These are phyloP conservation scores for Eulemur rufifrons DNA, from an alignment of 2,113 vertebrate species.

Conservation along the genomic window DNA sequence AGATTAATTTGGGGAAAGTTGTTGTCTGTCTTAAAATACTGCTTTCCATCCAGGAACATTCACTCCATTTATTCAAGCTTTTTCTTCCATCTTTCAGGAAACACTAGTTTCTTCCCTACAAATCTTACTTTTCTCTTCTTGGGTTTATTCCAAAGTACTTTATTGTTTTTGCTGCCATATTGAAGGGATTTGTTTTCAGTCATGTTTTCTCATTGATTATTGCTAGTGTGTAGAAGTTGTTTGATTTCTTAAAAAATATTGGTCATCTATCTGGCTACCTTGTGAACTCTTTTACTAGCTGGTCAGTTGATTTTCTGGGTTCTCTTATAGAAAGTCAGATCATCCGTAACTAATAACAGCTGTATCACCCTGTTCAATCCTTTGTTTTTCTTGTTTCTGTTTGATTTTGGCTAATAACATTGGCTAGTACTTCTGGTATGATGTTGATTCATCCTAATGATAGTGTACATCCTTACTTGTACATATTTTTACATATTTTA, in stretches of 20 bases:
- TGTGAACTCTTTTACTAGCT: neutral
- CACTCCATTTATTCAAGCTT: neutral
- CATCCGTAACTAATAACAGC: neutral
- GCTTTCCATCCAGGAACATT: neutral
- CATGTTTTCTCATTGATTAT: neutral
- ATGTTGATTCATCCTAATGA: neutral
- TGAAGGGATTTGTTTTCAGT: neutral
- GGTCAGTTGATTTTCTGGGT: neutral
- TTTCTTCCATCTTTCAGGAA: neutral
- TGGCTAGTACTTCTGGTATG: neutral
- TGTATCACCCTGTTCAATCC: neutral
- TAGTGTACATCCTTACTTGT: neutral
- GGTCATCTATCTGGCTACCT: neutral
- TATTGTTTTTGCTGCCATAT: neutral
- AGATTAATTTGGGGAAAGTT: neutral
- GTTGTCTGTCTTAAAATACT: neutral
- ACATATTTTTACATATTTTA: conserved; percentile 4
- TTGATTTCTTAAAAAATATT: neutral
- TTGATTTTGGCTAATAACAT: neutral
- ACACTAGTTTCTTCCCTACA: neutral
- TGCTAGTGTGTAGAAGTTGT: neutral
- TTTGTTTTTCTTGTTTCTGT: neutral
- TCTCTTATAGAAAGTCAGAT: neutral
- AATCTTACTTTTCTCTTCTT: neutral
- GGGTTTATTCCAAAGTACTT: neutral